Base-by-base conservation (phyloP, 2,888 invertebrate species). In the Rhopalosiphum nymphaeae region DNA sequence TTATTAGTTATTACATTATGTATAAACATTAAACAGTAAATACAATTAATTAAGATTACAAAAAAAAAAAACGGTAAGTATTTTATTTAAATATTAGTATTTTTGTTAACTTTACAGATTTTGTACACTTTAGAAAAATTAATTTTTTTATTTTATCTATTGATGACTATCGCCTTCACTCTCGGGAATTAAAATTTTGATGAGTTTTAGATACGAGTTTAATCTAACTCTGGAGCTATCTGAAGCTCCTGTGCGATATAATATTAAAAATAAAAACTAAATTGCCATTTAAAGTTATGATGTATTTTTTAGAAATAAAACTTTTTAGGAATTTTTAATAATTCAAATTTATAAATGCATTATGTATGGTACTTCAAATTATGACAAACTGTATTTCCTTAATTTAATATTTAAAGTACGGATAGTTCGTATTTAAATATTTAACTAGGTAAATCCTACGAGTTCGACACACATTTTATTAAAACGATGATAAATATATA, bases 61-160 rank as follows among this genome's bases (percentile, higher is more conserved):
- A 13, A 67, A 67, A 4, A 13, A 67, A 67, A 67, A n/a, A 0
- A 16, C 13, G 1, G 16, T n/a, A 67, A 67, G 67, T 67, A n/a
- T 67, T n/a, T 67, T n/a, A 67, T 67, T 67, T n/a, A 1, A n/a
- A 67, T n/a, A n/a, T 67, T 67, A 67, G 29, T 67, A 67, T 13
- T 67, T 67, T 67, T 67, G 67, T 67, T n/a, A n/a, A n/a, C 67
- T n/a, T 67, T n/a, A 67, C 13, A n/a, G n/a, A 67, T 67, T 67
- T 67, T n/a, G 67, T n/a, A 13, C n/a, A 67, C n/a, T n/a, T 5
- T n/a, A 67, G 16, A 16, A 67, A 16, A 67, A 67, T 67, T n/a
- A n/a, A 67, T 36, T 16, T 67, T 5, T 16, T 67, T 67, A 36
- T n/a, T n/a, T 67, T n/a, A 0, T 1, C 16, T 67, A 67, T n/a